Percentiles rank a stretch among this genome's conserved stretches.
These are phyloP conservation scores for Sinopyrophorus schimmeli DNA, from an alignment of 2,888 invertebrate genomes.

Conservation along the genomic window DNA sequence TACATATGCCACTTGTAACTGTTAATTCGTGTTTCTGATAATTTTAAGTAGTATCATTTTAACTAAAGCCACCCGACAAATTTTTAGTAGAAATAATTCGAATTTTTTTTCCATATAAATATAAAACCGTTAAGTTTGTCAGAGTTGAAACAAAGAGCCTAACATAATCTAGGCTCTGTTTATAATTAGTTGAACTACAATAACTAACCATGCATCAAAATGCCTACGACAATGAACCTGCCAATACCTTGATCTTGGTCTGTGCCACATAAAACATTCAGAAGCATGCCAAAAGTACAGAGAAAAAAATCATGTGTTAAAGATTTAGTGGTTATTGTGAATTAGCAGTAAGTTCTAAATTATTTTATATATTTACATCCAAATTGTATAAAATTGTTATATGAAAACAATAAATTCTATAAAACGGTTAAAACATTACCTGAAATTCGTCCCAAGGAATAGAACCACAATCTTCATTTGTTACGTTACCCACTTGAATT, in stretches of 20 bases:
- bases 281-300: constrained; percentile 66
- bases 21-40: too few relatives aligned
- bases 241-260: constrained; percentile 68
- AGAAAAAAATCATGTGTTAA: constrained; percentile 46
- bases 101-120: too few relatives aligned
- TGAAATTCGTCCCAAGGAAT: constrained; percentile 96
- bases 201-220: constrained; percentile 41
- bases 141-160: too few relatives aligned
- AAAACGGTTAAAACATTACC: constrained; percentile 58
- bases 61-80: too few relatives aligned
- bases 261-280: constrained; percentile 76
- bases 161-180: too few relatives aligned
- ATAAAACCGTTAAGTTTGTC: too few relatives aligned
- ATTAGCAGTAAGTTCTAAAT: constrained; percentile 24
- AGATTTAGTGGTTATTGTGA: constrained; percentile 27
- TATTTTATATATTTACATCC: constrained; percentile 28
- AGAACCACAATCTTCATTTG: constrained; percentile 80
- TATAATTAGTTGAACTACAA: constrained; percentile 11
- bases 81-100: too few relatives aligned
- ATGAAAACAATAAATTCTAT: constrained; percentile 6
- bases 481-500: constrained; percentile 70
- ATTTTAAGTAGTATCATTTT: too few relatives aligned
- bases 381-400: constrained; percentile 25
- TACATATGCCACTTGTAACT: too few relatives aligned
- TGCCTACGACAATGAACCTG: constrained; percentile 54